Percentiles rank a stretch among this genome's conserved stretches.
Conservation (phyloP, 35 echinoderm and acorn worm species). For the Eucidaris tribuloides region DNA sequence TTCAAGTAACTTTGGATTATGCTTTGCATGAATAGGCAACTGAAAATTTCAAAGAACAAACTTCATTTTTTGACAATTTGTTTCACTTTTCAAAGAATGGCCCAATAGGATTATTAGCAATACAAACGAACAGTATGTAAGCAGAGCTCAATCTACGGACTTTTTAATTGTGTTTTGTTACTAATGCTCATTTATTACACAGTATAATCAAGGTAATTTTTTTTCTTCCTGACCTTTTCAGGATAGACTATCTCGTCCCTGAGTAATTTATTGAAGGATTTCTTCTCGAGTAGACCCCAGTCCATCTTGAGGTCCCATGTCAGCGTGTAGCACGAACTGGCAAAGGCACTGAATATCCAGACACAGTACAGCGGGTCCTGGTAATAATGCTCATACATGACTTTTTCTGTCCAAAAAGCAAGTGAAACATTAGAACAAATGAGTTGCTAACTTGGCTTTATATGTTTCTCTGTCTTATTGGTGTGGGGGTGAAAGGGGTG, state of each 20-base stretch:
- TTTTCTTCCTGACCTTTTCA: slow-evolving; percentile 47
- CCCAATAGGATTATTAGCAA: too few relatives aligned
- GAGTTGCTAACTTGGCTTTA: too few relatives aligned
- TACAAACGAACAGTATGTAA: too few relatives aligned
- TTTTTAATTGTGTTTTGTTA: not conserved
- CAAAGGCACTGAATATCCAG: slow-evolving; percentile 78
- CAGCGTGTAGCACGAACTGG: slow-evolving; percentile 92
- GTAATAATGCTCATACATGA: slow-evolving; percentile 33
- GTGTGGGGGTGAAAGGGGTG: too few relatives aligned
- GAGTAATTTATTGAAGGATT: slow-evolving; percentile 73
- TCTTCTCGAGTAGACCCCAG: slow-evolving; percentile 85
- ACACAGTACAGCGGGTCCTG: slow-evolving; percentile 72
- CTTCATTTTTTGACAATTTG: too few relatives aligned
- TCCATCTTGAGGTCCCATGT: slow-evolving; percentile 99
- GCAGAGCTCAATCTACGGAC: not conserved
- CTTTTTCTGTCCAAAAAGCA: slow-evolving; percentile 9
- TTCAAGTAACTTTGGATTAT: too few relatives aligned
- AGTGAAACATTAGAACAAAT: not conserved
- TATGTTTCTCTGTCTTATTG: too few relatives aligned
- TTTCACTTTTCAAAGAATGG: too few relatives aligned
- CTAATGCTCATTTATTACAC: not conserved
- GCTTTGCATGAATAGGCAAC: too few relatives aligned
- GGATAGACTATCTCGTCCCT: slow-evolving; percentile 92
- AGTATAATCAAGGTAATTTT: too few relatives aligned
- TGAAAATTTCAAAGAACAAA: too few relatives aligned